A percentile compares a stretch with the other conserved stretches of the same genome.
phyloP scores from a whole-genome alignment of 1,140 invertebrate genomes.

The Ctenoplectra terminalis region DNA sequence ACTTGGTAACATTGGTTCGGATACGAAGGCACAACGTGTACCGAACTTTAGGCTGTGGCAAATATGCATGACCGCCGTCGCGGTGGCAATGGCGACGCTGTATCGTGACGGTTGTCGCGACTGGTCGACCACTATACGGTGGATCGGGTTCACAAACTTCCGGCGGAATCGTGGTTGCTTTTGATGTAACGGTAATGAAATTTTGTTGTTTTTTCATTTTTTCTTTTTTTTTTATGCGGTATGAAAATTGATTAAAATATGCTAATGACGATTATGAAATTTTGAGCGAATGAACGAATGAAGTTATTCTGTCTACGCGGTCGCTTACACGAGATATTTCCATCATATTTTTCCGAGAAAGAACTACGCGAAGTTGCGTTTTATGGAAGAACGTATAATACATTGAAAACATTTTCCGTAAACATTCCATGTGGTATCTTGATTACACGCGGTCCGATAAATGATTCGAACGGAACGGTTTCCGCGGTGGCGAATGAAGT shows the following conservation, averaged over 20 bases:
- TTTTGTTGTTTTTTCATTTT: too few relatives aligned
- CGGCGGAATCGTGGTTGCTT: not conserved
- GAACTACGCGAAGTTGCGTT: too few relatives aligned
- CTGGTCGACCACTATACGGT: not conserved
- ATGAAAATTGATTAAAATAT: too few relatives aligned
- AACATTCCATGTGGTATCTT: not conserved
- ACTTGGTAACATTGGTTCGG: not conserved
- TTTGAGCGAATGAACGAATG: too few relatives aligned
- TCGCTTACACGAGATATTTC: too few relatives aligned
- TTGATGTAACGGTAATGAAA: too few relatives aligned
- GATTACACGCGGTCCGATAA: not conserved
- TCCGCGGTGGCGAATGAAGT: not conserved
- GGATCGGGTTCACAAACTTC: not conserved
- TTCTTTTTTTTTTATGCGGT: too few relatives aligned
- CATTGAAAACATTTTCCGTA: too few relatives aligned
- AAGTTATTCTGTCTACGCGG: too few relatives aligned
- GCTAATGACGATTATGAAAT: too few relatives aligned
- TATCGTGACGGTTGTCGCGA: not conserved
- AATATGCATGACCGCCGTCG: not conserved
- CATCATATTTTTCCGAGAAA: too few relatives aligned
- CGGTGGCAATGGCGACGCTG: not conserved
- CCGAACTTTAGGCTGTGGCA: slow-evolving; percentile 9
- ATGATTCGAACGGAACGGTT: not conserved
- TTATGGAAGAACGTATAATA: too few relatives aligned
- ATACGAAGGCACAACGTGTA: slow-evolving; percentile 18